Base-by-base conservation (phyloP, 2,888 invertebrate species). In the Drosophila emarginata region DNA sequence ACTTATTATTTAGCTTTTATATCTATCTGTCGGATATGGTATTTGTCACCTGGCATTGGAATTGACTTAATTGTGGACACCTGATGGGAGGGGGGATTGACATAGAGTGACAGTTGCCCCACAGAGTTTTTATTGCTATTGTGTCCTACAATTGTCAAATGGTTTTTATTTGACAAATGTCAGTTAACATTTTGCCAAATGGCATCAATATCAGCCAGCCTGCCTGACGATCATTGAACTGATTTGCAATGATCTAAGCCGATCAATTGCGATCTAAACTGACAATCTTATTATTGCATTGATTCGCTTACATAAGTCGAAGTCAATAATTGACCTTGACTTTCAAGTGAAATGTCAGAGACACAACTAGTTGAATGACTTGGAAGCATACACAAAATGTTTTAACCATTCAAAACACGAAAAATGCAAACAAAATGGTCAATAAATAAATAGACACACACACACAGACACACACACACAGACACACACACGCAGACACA, bases 131-230 rank as follows among this genome's bases (percentile, higher is more conserved):
- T 32, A 32, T 18, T 40, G 15, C 15, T 40, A 15, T 15, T 40
- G 15, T 79, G 86, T 85, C 86, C 83, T 82, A 79, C 77, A 72
- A 85, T 75, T 85, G 86, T 82, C 77, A 85, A 77, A 74, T 82
- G 86, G 58, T 79, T 79, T 74, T 59, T 82, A 58, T 45, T 45
- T 45, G 21, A 45, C 45, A 85, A 86, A 85, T 85, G 86, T 79
- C 83, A 85, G 65, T 74, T 69, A 64, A 36, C 21, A 68, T 71
- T 69, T 32, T 66, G 72, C 64, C 78, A 57, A 66, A 60, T 78
- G 81, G 72, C 79, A 78, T 57, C 66, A 45, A 45, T 45, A 21
- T 45, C 45, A 45, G 40, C 15, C 18, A 9, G 40, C 15, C 14
- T 40, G 40, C 39, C 40, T 14, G 14, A 14, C 18, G 40, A 45